A percentile compares a stretch with the other conserved stretches of the same genome.
Evolutionary conservation across 2,888 invertebrate genomes (phyloP).

Genomic region (Eugnorisma glareosa): DNA sequence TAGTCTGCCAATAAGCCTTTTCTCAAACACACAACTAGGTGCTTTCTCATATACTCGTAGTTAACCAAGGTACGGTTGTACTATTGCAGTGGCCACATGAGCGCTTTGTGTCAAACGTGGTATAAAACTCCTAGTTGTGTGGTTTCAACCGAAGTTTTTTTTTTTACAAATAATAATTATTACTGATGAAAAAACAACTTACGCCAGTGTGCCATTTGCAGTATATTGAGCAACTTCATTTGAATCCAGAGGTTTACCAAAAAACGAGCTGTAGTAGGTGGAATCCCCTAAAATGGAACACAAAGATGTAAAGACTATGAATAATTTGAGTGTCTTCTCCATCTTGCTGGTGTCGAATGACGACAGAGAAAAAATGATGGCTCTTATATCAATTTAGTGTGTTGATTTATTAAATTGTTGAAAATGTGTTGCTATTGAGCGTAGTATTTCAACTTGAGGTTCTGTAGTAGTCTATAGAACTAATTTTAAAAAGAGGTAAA

Average conservation of each 20-base stretch:
- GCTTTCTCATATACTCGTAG: neutral
- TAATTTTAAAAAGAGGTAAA: too few species aligned
- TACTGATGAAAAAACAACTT: slow-evolving; percentile 15
- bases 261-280: slow-evolving; percentile 42
- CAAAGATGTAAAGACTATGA: slow-evolving; percentile 15
- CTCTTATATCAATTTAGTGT: slow-evolving; percentile 12
- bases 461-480: too few species aligned
- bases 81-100: neutral
- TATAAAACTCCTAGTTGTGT: neutral
- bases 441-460: neutral
- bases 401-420: neutral
- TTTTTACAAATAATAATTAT: neutral
- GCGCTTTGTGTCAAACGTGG: neutral
- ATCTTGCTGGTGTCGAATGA: slow-evolving; percentile 31
- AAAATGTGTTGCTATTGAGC: slow-evolving; percentile 1
- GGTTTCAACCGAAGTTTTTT: too few species aligned
- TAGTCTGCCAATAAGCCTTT: too few species aligned
- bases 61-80: neutral
- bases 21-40: neutral
- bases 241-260: slow-evolving; percentile 7
- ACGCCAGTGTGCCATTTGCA: slow-evolving; percentile 41
- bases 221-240: slow-evolving; percentile 23
- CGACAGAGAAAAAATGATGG: neutral
- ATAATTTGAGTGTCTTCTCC: slow-evolving; percentile 19
- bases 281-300: slow-evolving; percentile 29